phyloP scores from a whole-genome alignment of 2,113 vertebrate genomes.

The human region GRCh38 chr9:72986001-72986500 shows the following conservation, averaged over 20 bases:
- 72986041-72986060: neutral
- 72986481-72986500: neutral
- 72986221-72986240: neutral
- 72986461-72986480: neutral
- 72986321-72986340: neutral
- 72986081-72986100: neutral
- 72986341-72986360: neutral
- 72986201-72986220: neutral
- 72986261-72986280: neutral
- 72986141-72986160: neutral
- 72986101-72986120: neutral
- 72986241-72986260: neutral
- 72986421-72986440: no score
- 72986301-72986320: neutral
- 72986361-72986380: neutral
- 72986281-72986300: slow-evolving; percentile 24
- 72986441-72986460: accelerated
- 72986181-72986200: neutral
- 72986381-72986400: neutral
- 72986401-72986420: neutral
- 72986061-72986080: neutral
- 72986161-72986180: neutral
- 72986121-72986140: neutral
- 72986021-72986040: neutral
- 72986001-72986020: neutral